Base-by-base conservation (phyloP, 1,140 invertebrate genomes). In the Drosophila triauraria region DNA sequence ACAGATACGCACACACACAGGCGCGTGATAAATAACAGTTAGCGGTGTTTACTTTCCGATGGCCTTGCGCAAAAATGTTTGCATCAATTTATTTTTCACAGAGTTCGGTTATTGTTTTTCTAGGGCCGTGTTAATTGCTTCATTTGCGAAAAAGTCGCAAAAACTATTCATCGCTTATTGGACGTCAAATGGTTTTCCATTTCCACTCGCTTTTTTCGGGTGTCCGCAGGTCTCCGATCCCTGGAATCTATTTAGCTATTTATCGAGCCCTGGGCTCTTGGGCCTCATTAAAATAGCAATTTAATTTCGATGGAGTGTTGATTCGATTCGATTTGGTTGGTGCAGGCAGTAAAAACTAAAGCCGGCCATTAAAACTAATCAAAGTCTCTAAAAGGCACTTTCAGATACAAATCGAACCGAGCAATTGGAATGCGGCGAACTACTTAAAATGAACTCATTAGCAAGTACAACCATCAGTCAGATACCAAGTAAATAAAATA, bases 391-490 rank as follows among this genome's bases (percentile, higher is more conserved):
- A 88, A 81, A 88, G 85, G 81, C 85, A 90, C 78, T 88, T 90
- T 54, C 65, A 78, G 85, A 88, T 90, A 85, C 56, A 62, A 74
- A 88, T 88, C 85, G 85, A 90, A 85, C 30, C 67, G 35, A 56
- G 13, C 69, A 88, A 80, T 84, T 88, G 69, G 85, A 88, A 78
- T 80, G 84, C 64, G 61, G 75, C 27, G 61, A 56, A 88, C 84
- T 90, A 90, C 80, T 88, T 88, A 88, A 88, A 90, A 88, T 75
- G 47, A 88, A 84, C 80, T 88, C 84, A 88, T 88, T 87, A 88
- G 70, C 83, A 67, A 78, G 48, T 67, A 77, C 56, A 54, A 32
- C 60, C 54, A 60, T 58, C 30, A 40, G 48, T 77, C 61, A 58
- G 74, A 64, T 54, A 74, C 48, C 63, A 46, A 38, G 3, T 13